Percentiles rank a stretch among this genome's conserved stretches.
These are phyloP conservation scores for Corythaixoides concolor DNA, from an alignment of 2,113 vertebrate genomes.

Conservation along the genomic window DNA sequence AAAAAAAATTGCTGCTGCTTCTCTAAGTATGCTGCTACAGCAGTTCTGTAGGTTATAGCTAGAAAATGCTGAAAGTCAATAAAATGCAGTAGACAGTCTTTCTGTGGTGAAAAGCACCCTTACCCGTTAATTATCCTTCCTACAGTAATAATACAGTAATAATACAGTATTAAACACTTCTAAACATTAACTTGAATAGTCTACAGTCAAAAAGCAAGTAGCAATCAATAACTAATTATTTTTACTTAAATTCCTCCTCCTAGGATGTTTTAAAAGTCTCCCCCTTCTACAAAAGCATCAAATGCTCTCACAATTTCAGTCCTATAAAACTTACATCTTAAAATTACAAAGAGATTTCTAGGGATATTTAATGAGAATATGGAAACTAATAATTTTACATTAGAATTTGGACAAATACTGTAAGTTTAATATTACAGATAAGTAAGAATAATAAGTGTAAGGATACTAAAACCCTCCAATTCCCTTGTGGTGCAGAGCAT, in stretches of 20 bases:
- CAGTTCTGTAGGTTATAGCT: not conserved
- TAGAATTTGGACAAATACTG: not conserved
- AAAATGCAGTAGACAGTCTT: not conserved
- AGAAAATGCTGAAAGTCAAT: slow-evolving; percentile 17
- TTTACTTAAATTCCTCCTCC: not conserved
- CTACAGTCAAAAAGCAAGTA: not conserved
- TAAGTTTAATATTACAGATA: not conserved
- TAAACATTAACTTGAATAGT: not conserved
- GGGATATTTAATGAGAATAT: not conserved
- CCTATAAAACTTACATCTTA: not conserved
- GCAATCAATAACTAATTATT: not conserved
- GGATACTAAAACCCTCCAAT: not conserved
- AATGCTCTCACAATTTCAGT: not conserved
- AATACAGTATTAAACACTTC: not conserved
- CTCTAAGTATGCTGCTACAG: not conserved
- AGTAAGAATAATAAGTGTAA: not conserved
- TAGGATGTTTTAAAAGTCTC: not conserved
- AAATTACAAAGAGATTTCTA: not conserved
- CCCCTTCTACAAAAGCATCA: not conserved
- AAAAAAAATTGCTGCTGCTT: not conserved
- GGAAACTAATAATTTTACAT: not conserved
- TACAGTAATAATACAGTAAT: not conserved
- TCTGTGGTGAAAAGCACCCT: not conserved
- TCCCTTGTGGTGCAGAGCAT: not conserved
- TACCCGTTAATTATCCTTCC: not conserved